Base-by-base conservation (phyloP, 1,140 invertebrate genomes). In the Cydia amplana region DNA sequence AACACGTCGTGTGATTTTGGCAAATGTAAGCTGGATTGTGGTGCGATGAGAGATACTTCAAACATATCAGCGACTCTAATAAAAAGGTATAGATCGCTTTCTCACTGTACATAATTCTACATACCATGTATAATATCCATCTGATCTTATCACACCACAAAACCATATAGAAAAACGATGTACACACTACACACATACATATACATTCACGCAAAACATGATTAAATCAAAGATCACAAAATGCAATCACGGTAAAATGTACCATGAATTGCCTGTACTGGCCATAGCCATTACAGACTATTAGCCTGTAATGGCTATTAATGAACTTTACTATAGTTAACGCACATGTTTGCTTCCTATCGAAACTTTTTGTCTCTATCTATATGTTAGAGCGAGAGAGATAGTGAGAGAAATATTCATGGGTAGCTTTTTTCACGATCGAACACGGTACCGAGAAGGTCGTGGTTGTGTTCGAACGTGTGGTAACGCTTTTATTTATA, bases 201-300 rank as follows among this genome's bases (percentile, higher is more conserved):
- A 82, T 67, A 79, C 80, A 84, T 81, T 77, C 82, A 78, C 79
- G 79, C 78, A 79, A 73, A 80, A 80, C 72, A 81, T 78, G 77
- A 83, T 83, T 82, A 81, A 75, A 86, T 79, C 82, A 82, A 78
- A 83, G 79, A 81, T 78, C 80, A 84, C 77, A 82, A 81, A 83
- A 82, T 79, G 76, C 79, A 82, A 77, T 77, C 82, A 84, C 65
- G 72, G 79, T 79, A 78, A 55, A 74, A 67, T 74, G 78, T 81
- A 80, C 20, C 55, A 60, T 60, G 23, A 60, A 60, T 4, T 23
- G 6, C 20, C 10, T 60, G 55, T 60, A 23, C 55, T 60, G 20
- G 55, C 18, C 10, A 20, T 51, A n/a, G n/a, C n/a, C n/a, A n/a
- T n/a, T n/a, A n/a, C n/a, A n/a, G n/a, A n/a, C n/a, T n/a, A n/a